Base-by-base conservation (phyloP, 2,797 vertebrate species). In the Enteromius thamalakanensis region DNA sequence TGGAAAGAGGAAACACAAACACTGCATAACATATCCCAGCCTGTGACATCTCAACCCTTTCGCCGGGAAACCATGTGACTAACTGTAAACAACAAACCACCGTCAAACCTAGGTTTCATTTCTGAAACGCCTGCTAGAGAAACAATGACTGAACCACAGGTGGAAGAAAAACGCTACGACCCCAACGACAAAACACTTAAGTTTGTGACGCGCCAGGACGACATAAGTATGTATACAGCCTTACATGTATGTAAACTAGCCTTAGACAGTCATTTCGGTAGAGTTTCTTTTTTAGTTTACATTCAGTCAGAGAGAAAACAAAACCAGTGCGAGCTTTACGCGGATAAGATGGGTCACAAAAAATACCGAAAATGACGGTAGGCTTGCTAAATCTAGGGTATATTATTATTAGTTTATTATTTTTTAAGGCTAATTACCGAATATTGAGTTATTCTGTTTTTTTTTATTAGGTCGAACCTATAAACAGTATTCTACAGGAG, bases 191-290 rank as follows among this genome's bases (percentile, higher is more conserved):
- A 79, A 0, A 92, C 91, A 1, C 87, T 94, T 1, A 94, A 82
- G 71, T 93, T 95, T 76, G 94, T 95, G 40, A 87, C 84, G 70
- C 88, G 91, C 10, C 89, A 80, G 0, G 93, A 94, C 87, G 93
- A 89, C 3, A 87, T 89, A 69, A 87, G 89, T 90, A 86, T 79
- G 84, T 69, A 45, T 4, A 15, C 32, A 26, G 11, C 58, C 11
- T 60, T 26, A 60, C 11, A 14, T 26, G 12, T 6, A 26, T 29
- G 23, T 26, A 60, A 60, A 26, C n/a, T 62, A 4, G 12, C 23
- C 0, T 60, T 26, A 60, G 11, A 26, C 21, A 55, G 21, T 23
- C 21, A 58, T 58, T 23, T 62, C 23, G 2, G 58, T 29, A 6
- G 23, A 12, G 58, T 60, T 62, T 3, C 1, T 9, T 42, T 42